Evolutionary conservation across 1,140 invertebrate genomes (phyloP), one percentile per base, ranked within the genome.

Genomic region (Pinna nobilis): DNA sequence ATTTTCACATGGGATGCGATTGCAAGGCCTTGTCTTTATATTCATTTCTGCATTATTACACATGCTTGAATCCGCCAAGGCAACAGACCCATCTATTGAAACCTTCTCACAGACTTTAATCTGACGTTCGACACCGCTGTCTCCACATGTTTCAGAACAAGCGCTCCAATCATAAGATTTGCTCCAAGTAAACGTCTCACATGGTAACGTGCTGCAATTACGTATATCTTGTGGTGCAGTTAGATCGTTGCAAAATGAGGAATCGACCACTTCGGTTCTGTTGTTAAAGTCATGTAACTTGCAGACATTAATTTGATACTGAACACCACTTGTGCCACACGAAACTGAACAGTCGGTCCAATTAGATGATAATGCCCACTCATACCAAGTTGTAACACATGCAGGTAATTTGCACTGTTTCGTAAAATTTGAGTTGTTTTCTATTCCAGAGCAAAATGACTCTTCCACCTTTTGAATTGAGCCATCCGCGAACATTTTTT

Each of bases 401-500:
- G 64, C 47, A 37, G 39, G 33, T 11, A 47, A 37, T n/a, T 67
- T 67, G 35, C 64, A 67, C 1, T 33, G 2, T 53, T 67, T 50
- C 4, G 64, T 67, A 50, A 51, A 35, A 0, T 35, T 37, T 7
- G 64, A 50, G 39, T n/a, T n/a, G n/a, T 51, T 50, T 53, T 30
- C n/a, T 35, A 67, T 51, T 25, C 53, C 5, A 37, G 25, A 35
- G 20, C 64, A 67, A 53, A 23, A 37, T 37, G 32, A 35, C 28
- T 28, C 32, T 25, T 55, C 51, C 25, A 67, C 64, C 23, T 50
- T 50, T 51, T 51, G 30, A 20, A 50, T 20, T 37, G 49, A 37
- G 39, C 53, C 53, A 32, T 67, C 50, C 28, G 50, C 23, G 32
- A 37, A 67, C 15, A 67, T 20, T 37, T 67, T 50, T 5, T 94